Evolutionary conservation across 2,797 vertebrate species (phyloP).

Genomic region (Limosa lapponica): DNA sequence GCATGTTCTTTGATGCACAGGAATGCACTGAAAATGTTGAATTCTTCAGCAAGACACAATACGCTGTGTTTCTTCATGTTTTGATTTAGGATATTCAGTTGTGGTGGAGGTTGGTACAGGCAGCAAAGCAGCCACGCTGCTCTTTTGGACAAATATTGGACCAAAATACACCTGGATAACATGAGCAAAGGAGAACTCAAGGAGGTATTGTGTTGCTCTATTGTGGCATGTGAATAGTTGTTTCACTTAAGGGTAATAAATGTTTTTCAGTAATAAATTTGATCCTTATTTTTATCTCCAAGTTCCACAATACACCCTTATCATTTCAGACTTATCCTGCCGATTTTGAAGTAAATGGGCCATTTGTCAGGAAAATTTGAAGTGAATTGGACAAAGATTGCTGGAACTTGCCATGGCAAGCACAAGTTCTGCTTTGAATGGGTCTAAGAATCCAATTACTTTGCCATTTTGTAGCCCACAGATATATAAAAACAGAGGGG

Average conservation of each 20-base stretch:
- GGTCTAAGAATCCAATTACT: not conserved
- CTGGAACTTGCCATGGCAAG: not conserved
- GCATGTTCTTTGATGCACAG: not conserved
- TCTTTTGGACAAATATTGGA: constrained; percentile 95
- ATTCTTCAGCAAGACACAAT: not conserved
- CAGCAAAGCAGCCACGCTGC: constrained; percentile 88
- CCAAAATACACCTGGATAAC: constrained; percentile 88
- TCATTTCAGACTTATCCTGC: not conserved
- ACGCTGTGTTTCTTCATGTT: not conserved
- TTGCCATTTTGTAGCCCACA: not conserved
- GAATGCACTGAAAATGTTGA: not conserved
- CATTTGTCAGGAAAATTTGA: not conserved
- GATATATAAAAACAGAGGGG: not conserved
- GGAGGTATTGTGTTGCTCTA: constrained; percentile 79
- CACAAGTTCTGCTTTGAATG: not conserved
- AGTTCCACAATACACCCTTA: not conserved
- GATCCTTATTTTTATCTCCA: not conserved
- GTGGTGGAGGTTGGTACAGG: constrained; percentile 88
- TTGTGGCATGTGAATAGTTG: not conserved
- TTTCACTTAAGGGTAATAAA: not conserved
- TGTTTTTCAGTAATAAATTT: not conserved
- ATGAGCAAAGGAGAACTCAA: constrained; percentile 90
- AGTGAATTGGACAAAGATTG: not conserved
- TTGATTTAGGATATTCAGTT: constrained; percentile 77
- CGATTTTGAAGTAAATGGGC: not conserved